Evolutionary conservation across 2,113 vertebrate genomes (phyloP).

Genomic region (Glaucomys volans): DNA sequence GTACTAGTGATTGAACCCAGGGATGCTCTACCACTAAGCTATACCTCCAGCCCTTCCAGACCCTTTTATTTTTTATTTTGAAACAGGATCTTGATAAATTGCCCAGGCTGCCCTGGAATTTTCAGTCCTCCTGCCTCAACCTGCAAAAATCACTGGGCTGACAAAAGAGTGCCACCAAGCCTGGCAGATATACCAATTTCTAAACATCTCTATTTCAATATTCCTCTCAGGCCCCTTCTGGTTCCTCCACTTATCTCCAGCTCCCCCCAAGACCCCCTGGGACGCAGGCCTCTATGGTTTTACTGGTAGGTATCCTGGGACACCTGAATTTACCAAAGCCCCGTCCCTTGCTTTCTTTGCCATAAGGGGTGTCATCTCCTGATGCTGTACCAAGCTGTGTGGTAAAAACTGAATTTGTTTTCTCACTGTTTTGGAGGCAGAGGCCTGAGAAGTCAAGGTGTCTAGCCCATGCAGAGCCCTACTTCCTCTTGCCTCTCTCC

Average conservation of each 20-base stretch:
- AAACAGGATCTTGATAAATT: no score
- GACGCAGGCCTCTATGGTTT: slow-evolving; percentile 79
- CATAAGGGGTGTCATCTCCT: not conserved
- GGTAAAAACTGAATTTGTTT: not conserved
- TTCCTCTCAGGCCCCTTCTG: slow-evolving; percentile 64
- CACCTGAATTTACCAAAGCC: not conserved
- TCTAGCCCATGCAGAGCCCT: no score
- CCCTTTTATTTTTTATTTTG: no score
- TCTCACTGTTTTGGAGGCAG: no score
- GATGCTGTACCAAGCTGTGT: not conserved
- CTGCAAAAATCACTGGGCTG: no score
- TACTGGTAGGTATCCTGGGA: slow-evolving; percentile 73
- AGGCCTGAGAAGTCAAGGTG: not conserved
- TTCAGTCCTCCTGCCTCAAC: no score
- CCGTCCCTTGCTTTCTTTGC: not conserved
- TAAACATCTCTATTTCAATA: slow-evolving; percentile 31
- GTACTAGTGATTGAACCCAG: no score
- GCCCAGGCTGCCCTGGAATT: no score
- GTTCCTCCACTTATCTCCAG: slow-evolving; percentile 81
- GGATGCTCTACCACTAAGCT: no score
- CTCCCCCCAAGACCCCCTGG: slow-evolving; percentile 80
- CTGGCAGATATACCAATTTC: not conserved
- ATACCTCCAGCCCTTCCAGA: no score
- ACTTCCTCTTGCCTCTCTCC: not conserved
- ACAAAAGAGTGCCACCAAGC: no score